Evolutionary conservation across 2,888 invertebrate genomes (phyloP), one percentile per base, ranked within the genome.

Genomic region (Yponomeuta plumbellus): DNA sequence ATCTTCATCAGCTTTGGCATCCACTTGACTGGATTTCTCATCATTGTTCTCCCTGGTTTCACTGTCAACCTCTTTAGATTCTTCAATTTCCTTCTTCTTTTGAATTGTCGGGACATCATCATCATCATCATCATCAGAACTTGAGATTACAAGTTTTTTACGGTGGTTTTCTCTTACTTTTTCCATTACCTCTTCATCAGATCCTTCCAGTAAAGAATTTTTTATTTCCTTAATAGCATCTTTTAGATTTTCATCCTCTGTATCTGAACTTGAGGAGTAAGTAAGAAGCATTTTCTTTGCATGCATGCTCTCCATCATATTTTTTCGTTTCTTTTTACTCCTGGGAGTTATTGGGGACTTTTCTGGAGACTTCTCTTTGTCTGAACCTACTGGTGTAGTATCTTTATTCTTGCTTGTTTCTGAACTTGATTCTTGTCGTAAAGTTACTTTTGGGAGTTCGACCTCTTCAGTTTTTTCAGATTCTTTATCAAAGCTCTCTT

Each of bases 201-300:
- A 68, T 56, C 68, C 73, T 69, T 78, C 75, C 3, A 85, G 73
- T 62, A 85, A 74, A n/a, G 74, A 71, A 58, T 80, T 70, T 71
- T 77, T 80, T n/a, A 84, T 81, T 65, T 80, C 72, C 68, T 80
- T 80, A 10, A 81, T 71, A 11, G 71, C 76, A 73, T 71, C 73
- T 69, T 68, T 76, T 21, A 83, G 70, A 66, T 79, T 71, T 68
- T 86, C 84, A 78, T 86, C 85, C 66, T 85, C 86, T 61, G 82
- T 80, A 61, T 87, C 90, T 8, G 90, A 89, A 72, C 86, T 85
- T 39, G 86, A 85, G 57, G 85, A 84, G 71, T 84, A 79, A 56
- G 75, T 75, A 5, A 88, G 70, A 13, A 86, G 74, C 77, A 78
- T 84, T 76, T 81, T 83, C 70, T 86, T 90, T 23, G 85, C 87